phyloP scores from a whole-genome alignment of 2,113 vertebrate species.

The Barbus barbus region DNA sequence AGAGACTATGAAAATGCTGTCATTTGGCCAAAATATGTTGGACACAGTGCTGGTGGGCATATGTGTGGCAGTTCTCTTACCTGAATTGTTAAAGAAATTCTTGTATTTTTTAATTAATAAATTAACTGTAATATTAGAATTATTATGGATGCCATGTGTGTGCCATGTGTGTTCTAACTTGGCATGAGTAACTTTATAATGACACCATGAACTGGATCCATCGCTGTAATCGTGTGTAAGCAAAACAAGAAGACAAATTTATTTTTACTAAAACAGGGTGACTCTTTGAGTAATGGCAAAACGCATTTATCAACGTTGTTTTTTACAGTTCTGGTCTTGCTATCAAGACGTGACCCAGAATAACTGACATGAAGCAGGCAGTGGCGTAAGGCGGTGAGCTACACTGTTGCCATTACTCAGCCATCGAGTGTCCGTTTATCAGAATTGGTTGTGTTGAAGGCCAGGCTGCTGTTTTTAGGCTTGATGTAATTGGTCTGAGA shows the following conservation, averaged over 20 bases:
- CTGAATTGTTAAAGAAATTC: not conserved
- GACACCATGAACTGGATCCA: not conserved
- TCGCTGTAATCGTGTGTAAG: not conserved
- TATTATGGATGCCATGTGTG: not conserved
- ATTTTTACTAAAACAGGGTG: not conserved
- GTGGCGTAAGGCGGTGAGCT: constrained; percentile 12
- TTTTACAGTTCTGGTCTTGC: not conserved
- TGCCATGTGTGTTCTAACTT: not conserved
- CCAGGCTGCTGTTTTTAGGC: constrained; percentile 63
- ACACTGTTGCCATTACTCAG: constrained; percentile 57
- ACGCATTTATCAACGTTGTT: not conserved
- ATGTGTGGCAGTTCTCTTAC: constrained; percentile 9
- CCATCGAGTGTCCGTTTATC: constrained; percentile 60
- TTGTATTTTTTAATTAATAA: not conserved
- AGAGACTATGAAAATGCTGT: constrained; percentile 8
- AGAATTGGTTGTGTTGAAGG: constrained; percentile 58
- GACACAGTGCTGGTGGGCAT: constrained; percentile 1
- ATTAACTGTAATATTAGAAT: not conserved
- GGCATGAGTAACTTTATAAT: not conserved
- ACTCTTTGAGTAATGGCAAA: not conserved
- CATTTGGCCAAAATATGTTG: not conserved
- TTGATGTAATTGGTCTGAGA: constrained; percentile 57
- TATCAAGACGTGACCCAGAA: constrained; percentile 20
- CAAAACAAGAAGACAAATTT: not conserved
- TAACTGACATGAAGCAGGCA: constrained; percentile 22